Conservation (phyloP, 2,888 invertebrate species). For the Schizotus pectinicornis region DNA sequence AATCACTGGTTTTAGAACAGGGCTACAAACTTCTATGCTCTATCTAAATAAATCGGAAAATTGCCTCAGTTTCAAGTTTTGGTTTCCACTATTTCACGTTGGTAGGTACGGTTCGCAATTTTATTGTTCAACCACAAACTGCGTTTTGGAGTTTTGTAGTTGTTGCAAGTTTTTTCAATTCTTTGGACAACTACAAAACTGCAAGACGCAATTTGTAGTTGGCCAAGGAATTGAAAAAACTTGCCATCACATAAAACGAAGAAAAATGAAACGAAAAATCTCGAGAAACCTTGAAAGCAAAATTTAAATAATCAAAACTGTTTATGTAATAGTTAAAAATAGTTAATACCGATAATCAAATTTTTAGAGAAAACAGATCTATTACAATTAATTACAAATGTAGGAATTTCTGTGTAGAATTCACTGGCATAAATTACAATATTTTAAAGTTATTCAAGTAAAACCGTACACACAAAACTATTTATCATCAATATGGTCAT, state of each 20-base stretch:
- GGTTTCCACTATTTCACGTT: no score
- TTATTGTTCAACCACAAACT: constrained; percentile 9
- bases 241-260: no score
- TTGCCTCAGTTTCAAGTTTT: no score
- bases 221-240: no score
- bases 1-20: no score
- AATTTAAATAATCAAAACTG: constrained; percentile 6
- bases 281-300: no score
- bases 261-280: no score
- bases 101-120: constrained; percentile 11
- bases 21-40: no score
- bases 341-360: constrained; percentile 23
- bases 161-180: constrained; percentile 1
- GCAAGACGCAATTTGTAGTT: no score
- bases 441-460: constrained; percentile 30
- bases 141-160: constrained; percentile 1
- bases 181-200: no score
- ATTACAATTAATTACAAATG: constrained; percentile 30
- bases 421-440: constrained; percentile 33
- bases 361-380: constrained; percentile 27
- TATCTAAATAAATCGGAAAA: no score
- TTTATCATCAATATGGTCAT: constrained; percentile 33
- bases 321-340: constrained; percentile 19
- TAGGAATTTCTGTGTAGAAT: constrained; percentile 28
- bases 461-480: constrained; percentile 28